These are phyloP conservation scores for Hoplias malabaricus DNA, from an alignment of 2,113 vertebrate species.

Conservation along the genomic window DNA sequence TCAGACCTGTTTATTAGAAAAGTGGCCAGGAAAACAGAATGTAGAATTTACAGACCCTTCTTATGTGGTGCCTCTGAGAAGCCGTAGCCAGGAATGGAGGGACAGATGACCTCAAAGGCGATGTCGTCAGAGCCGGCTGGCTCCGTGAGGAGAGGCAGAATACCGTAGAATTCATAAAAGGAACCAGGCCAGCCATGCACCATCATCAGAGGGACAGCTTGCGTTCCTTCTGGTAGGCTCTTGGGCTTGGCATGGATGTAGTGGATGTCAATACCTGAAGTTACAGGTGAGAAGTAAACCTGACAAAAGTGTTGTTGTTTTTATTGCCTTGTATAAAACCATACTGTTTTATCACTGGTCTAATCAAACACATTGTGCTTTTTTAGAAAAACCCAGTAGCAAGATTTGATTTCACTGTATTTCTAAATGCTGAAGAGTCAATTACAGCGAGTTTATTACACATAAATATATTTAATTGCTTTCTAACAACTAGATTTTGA, in stretches of 20 bases:
- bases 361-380: no score
- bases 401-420: no score
- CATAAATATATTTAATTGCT: no score
- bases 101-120: conserved; percentile 85
- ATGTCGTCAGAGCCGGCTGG: conserved; percentile 59
- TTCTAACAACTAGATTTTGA: no score
- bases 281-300: background rate
- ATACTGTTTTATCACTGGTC: no score
- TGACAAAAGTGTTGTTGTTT: background rate
- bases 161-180: conserved; percentile 87
- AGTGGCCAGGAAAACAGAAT: background rate
- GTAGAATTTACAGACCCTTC: conserved; percentile 59
- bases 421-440: no score
- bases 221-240: conserved; percentile 64
- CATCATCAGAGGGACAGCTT: conserved; percentile 79
- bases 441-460: no score
- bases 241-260: conserved; percentile 82
- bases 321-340: no score
- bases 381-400: no score
- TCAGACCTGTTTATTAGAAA: no score
- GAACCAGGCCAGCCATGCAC: conserved; percentile 89
- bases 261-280: conserved; percentile 81
- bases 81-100: conserved; percentile 88
- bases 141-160: conserved; percentile 81
- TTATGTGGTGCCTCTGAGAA: conserved; percentile 84